Base-by-base conservation (phyloP, 2,797 vertebrate genomes). In the Nyctibius grandis region DNA sequence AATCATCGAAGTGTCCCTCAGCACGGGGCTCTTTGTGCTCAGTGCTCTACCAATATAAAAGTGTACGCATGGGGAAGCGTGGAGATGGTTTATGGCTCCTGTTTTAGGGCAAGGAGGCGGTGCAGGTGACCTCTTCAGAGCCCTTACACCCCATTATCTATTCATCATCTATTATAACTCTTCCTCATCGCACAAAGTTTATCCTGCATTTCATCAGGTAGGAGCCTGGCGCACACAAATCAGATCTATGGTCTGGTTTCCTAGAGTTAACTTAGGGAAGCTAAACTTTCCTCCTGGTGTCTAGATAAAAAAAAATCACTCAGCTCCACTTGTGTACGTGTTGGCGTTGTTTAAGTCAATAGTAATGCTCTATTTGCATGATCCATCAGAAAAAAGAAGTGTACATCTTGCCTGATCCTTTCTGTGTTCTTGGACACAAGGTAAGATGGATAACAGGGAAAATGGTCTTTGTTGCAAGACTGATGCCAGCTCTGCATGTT, bases 1-100 rank as follows among this genome's bases (percentile, higher is more conserved):
- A 95, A 96, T 97, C 95, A 93, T 97, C 87, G 7, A 67, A 70
- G 87, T 40, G 84, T 92, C 95, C 89, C 72, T 85, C 70, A 70
- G 73, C 38, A 45, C 11, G 11, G 51, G 81, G 72, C 75, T 95
- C 89, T 95, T 92, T 94, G 89, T 94, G 89, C 76, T 48, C 34
- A 72, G 40, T 65, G 75, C 78, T 85, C 68, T 38, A 78, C 77
- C 89, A 68, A 92, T 88, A 88, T 50, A 50, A 42, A 89, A 88
- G 65, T 50, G 75, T 79, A 64, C 0, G 6, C 23, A 19, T 2
- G 4, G 51, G 44, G n/a, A 89, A 81, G 68, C 17, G 29, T 1
- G 3, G 69, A 51, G 51, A 70, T 94, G 78, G 56, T 95, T 97
- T 97, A 96, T 92, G 67, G 44, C 77, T 82, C 44, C 75, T 73